Evolutionary conservation across 2,797 vertebrate genomes (phyloP).

Genomic region (Sebastes trivittatus): DNA sequence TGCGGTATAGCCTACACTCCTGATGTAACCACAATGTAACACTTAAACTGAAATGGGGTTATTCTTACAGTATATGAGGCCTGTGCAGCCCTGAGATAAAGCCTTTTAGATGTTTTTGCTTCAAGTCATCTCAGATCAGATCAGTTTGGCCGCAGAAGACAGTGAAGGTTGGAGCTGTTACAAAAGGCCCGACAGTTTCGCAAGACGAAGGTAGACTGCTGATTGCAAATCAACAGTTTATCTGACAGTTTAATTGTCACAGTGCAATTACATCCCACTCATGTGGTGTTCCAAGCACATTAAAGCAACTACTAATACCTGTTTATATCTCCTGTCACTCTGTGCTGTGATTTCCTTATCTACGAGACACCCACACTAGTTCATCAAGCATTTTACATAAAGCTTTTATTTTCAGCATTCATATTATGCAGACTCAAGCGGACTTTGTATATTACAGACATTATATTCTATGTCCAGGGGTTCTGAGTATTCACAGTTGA

Average conservation of each 20-base stretch:
- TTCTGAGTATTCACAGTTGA: slow-evolving; percentile 27
- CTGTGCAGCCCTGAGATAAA: neutral
- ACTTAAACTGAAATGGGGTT: slow-evolving; percentile 22
- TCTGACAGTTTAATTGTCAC: slow-evolving; percentile 43
- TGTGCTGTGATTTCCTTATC: slow-evolving; percentile 7
- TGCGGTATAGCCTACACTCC: neutral
- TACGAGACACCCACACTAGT: slow-evolving; percentile 38
- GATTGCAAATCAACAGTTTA: slow-evolving; percentile 22
- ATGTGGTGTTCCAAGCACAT: slow-evolving; percentile 1
- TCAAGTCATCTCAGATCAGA: slow-evolving; percentile 5
- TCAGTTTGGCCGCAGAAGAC: neutral
- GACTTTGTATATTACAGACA: slow-evolving; percentile 4
- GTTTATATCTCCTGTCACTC: slow-evolving; percentile 36
- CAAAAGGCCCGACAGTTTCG: neutral
- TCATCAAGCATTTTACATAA: slow-evolving; percentile 21
- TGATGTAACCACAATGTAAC: slow-evolving; percentile 53
- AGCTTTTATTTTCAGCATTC: slow-evolving; percentile 32
- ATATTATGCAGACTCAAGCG: slow-evolving; percentile 21
- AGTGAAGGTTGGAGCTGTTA: slow-evolving; percentile 13
- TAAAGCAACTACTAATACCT: slow-evolving; percentile 16
- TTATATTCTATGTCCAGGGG: slow-evolving; percentile 24
- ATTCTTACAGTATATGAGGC: neutral
- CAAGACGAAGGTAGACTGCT: slow-evolving; percentile 29
- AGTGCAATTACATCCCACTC: slow-evolving; percentile 12
- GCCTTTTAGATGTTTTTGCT: slow-evolving; percentile 14